Base-by-base conservation (phyloP, 2,797 vertebrate genomes). In the Melanotaenia maccullochi region DNA sequence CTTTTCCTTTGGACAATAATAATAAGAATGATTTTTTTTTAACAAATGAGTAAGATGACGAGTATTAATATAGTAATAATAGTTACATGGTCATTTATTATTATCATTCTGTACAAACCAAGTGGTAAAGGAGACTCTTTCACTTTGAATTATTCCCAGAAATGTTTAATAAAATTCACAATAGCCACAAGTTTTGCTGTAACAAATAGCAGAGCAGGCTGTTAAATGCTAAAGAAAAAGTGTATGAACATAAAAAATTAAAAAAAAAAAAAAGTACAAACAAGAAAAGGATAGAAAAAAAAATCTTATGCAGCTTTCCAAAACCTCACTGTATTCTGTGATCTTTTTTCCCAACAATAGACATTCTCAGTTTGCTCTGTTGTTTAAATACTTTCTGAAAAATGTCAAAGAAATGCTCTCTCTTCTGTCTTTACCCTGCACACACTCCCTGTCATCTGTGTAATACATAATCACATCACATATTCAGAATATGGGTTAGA, bases 381-480 rank as follows among this genome's bases (percentile, higher is more conserved):
- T 68, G 60, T 77, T 55, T 12, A 35, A 70, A 12, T 44, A 16
- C 9, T 74, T 73, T 73, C 56, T 71, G 16, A 64, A 59, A 72
- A 61, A 74, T 11, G 14, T 63, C 49, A 54, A 44, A 25, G 20
- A 59, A 56, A 40, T 47, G 12, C 0, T 6, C 33, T 62, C 18
- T 47, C 47, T 30, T 72, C 51, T 62, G 35, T 64, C 62, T 68
- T 71, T 3, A 44, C 18, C 60, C 61, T 35, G 57, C 38, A 65
- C 18, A 71, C 78, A 51, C 71, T 59, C 62, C 58, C 70, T 65
- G 28, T 82, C 74, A 32, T 71, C 75, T 58, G 69, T 65, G 78
- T 65, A 54, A 28, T 28, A 28, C 28, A 28, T 28, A 28, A 28
- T 28, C 28, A 60, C 6, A 18, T 55, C 60, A 52, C 49, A 60